These are phyloP conservation scores for Distichodus sexfasciatus DNA, from an alignment of 2,797 vertebrate genomes.

Conservation along the genomic window DNA sequence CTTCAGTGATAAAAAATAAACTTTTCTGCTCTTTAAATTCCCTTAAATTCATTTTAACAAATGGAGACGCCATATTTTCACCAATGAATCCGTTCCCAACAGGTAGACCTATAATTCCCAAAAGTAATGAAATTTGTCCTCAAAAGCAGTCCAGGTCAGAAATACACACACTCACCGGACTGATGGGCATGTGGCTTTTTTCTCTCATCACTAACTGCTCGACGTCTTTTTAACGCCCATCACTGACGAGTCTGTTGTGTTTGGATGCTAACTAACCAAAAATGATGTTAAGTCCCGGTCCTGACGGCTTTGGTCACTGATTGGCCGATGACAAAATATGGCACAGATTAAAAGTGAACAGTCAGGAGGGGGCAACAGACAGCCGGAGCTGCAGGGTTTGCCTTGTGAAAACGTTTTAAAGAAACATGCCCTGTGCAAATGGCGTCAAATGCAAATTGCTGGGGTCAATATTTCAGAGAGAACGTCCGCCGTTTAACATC, in stretches of 20 bases:
- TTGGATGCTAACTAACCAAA: slow-evolving; percentile 54
- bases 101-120: no score
- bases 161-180: not conserved
- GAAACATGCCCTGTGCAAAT: slow-evolving; percentile 40
- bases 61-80: no score
- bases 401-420: slow-evolving; percentile 27
- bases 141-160: no score
- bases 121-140: no score
- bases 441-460: slow-evolving; percentile 61
- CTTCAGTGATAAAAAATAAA: no score
- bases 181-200: not conserved
- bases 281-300: slow-evolving; percentile 31
- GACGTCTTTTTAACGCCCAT: not conserved
- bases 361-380: slow-evolving; percentile 53
- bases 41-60: no score
- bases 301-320: slow-evolving; percentile 44
- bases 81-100: no score
- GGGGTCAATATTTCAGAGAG: slow-evolving; percentile 56
- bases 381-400: slow-evolving; percentile 47
- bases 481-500: slow-evolving; percentile 34
- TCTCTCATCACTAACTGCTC: not conserved
- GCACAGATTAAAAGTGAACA: slow-evolving; percentile 54
- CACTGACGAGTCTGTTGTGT: slow-evolving; percentile 46
- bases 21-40: no score
- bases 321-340: slow-evolving; percentile 58